Conservation (phyloP, 1,140 invertebrate species). For the Lepidurus arcticus region DNA sequence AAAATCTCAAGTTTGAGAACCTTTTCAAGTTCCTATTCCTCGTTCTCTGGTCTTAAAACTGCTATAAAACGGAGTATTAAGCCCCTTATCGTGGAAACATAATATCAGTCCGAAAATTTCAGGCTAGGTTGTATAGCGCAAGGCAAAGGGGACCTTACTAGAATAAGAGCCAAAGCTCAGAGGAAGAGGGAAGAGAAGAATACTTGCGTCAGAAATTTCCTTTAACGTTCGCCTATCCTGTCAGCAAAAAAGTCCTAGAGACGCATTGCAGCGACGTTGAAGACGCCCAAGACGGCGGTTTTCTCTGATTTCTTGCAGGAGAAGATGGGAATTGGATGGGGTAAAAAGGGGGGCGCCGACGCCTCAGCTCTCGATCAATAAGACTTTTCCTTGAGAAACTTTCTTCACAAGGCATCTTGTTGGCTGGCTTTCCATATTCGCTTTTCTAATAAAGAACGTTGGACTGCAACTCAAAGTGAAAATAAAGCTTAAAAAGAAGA, state of each 20-base stretch:
- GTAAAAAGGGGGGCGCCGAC: slow-evolving; percentile 16
- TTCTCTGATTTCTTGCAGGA: slow-evolving; percentile 1
- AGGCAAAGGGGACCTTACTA: not conserved
- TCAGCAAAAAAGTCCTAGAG: not conserved
- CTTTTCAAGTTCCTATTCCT: not conserved
- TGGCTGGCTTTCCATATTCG: slow-evolving; percentile 17
- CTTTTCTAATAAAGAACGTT: not conserved
- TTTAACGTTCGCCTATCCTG: not conserved
- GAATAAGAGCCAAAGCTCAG: not conserved
- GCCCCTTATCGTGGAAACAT: not conserved
- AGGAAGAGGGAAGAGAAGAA: not conserved
- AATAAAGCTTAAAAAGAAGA: not conserved
- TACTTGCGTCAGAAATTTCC: not conserved
- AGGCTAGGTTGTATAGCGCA: not conserved
- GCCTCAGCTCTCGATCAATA: slow-evolving; percentile 14
- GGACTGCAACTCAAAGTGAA: not conserved
- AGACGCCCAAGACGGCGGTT: not conserved
- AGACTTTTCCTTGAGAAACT: not conserved
- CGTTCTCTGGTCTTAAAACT: not conserved
- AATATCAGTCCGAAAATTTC: not conserved
- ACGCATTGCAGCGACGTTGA: slow-evolving; percentile 13
- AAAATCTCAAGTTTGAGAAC: not conserved
- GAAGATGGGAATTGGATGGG: not conserved
- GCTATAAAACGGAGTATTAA: not conserved
- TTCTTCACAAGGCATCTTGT: not conserved